Percentiles rank a stretch among this genome's conserved stretches.
phyloP scores from a whole-genome alignment of 2,888 invertebrate genomes.

The Brachypterus glaber region DNA sequence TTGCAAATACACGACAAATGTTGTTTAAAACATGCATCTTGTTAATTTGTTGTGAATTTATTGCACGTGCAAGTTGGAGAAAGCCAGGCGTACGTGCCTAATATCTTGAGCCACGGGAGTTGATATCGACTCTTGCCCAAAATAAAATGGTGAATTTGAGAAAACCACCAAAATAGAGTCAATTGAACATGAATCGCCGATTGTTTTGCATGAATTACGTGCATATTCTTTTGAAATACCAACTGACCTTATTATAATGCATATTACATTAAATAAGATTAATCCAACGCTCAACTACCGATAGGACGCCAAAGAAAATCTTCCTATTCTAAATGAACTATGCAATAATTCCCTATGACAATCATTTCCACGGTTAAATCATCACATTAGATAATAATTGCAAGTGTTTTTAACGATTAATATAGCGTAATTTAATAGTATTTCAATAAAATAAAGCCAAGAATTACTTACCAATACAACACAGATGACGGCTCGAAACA shows the following conservation, averaged over 20 bases:
- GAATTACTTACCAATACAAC: constrained; percentile 45
- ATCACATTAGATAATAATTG: constrained; percentile 14
- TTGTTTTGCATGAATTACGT: no score
- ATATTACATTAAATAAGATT: constrained; percentile 11
- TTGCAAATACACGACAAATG: constrained; percentile 11
- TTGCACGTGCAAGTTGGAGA: constrained; percentile 23
- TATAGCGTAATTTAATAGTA: constrained; percentile 33
- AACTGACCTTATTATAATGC: constrained; percentile 28
- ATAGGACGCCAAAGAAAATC: constrained; percentile 36
- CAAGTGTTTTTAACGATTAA: constrained; percentile 26
- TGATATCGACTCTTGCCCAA: neutral
- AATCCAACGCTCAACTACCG: constrained; percentile 24
- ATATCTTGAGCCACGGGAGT: constrained; percentile 11
- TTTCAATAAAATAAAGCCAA: constrained; percentile 32
- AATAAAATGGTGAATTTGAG: no score
- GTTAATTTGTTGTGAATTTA: neutral
- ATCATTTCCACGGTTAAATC: constrained; percentile 20
- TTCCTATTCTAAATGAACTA: constrained; percentile 35
- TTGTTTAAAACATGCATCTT: constrained; percentile 12
- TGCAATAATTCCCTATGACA: constrained; percentile 33
- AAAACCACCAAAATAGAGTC: no score
- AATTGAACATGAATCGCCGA: no score
- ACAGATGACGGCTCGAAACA: constrained; percentile 48
- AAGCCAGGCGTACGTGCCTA: constrained; percentile 24
- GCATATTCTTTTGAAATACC: no score